Conservation (phyloP, 2,888 invertebrate genomes). For the Minunthozetes semirufus region DNA sequence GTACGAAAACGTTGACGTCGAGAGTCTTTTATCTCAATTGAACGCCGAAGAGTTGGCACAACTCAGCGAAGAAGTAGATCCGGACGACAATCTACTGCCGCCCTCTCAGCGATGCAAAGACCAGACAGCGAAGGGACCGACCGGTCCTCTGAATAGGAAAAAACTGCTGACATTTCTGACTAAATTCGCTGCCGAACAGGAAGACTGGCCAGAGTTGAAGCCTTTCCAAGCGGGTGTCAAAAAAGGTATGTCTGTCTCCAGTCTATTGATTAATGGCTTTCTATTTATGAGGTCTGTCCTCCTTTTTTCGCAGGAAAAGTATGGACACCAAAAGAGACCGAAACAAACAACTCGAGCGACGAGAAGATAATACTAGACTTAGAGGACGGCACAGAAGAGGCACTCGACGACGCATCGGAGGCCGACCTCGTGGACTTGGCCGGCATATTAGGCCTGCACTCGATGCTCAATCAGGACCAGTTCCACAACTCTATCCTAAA, state of each 20-base stretch:
- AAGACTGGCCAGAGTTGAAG: slow-evolving; percentile 91
- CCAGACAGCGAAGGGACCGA: slow-evolving; percentile 88
- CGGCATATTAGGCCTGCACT: slow-evolving; percentile 89
- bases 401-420: slow-evolving; percentile 77
- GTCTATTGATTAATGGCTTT: not conserved
- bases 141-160: slow-evolving; percentile 91
- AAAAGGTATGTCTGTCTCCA: slow-evolving; percentile 63
- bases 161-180: slow-evolving; percentile 84
- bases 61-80: slow-evolving; percentile 97
- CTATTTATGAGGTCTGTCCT: not conserved
- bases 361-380: slow-evolving; percentile 88
- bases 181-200: slow-evolving; percentile 85
- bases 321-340: slow-evolving; percentile 52
- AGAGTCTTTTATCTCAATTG: slow-evolving; percentile 83
- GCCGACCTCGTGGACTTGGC: slow-evolving; percentile 98
- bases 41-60: slow-evolving; percentile 93
- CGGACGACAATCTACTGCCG: slow-evolving; percentile 95
- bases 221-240: slow-evolving; percentile 84
- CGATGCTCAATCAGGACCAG: slow-evolving; percentile 99
- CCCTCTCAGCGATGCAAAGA: slow-evolving; percentile 92
- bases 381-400: slow-evolving; percentile 87
- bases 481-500: slow-evolving; percentile 92
- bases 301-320: slow-evolving; percentile 47
- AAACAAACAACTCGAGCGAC: slow-evolving; percentile 66
- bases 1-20: slow-evolving; percentile 92